A percentile compares a stretch with the other conserved stretches of the same genome.
Conservation (phyloP, 2,888 invertebrate genomes). For the Candidula unifasciata region DNA sequence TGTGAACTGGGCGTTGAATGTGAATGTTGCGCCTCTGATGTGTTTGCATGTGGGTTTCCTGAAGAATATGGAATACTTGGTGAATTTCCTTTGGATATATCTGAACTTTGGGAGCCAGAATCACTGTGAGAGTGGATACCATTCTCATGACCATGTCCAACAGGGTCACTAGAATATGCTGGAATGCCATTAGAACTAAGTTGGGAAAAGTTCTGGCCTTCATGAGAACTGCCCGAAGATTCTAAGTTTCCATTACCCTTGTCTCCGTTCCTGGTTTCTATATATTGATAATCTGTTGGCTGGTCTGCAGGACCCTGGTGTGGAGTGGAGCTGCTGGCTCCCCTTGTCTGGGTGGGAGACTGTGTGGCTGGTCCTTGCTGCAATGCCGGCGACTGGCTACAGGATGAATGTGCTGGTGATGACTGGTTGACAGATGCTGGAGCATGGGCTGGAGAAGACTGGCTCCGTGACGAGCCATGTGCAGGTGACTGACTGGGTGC, state of each 20-base stretch:
- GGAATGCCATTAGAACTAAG: conserved; percentile 42
- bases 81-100: conserved; percentile 21
- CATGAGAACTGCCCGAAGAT: conserved; percentile 25
- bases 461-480: conserved; percentile 33
- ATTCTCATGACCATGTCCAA: conserved; percentile 38
- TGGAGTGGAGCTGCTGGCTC: not conserved
- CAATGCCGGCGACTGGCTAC: conserved; percentile 45
- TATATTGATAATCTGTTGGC: not conserved
- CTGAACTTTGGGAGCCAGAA: conserved; percentile 31
- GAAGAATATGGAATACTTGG: conserved; percentile 27
- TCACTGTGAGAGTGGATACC: conserved; percentile 46
- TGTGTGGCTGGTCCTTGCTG: conserved; percentile 36
- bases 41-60: conserved; percentile 37
- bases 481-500: conserved; percentile 29
- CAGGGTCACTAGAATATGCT: conserved; percentile 2
- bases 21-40: conserved; percentile 19
- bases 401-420: conserved; percentile 47
- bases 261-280: not conserved
- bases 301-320: not conserved
- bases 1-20: conserved; percentile 10
- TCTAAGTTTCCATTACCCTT: too few species aligned
- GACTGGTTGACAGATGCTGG: conserved; percentile 30
- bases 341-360: conserved; percentile 35
- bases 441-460: conserved; percentile 47
- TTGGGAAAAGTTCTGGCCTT: conserved; percentile 37